Evolutionary conservation across 2,888 invertebrate species (phyloP).

Genomic region (Cancer borealis): DNA sequence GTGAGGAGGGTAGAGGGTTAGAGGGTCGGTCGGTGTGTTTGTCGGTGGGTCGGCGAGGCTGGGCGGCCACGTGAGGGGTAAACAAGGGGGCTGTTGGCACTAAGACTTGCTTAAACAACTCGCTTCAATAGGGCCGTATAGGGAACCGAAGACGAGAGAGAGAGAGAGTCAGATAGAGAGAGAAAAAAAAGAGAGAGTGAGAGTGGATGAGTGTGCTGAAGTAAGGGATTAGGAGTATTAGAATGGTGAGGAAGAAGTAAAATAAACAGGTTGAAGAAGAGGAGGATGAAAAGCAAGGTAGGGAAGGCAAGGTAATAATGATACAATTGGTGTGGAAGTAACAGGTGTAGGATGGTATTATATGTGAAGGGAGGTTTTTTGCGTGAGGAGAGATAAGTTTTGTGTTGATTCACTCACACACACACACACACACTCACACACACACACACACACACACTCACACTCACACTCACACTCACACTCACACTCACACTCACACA

Average conservation of each 20-base stretch:
- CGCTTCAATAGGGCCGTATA: conserved; percentile 34
- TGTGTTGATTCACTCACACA: not conserved
- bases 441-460: not conserved
- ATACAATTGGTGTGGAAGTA: too few species aligned
- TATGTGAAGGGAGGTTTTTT: too few species aligned
- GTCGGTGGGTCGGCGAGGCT: not conserved
- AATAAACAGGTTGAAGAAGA: too few species aligned
- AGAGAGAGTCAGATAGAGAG: not conserved
- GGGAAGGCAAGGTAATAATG: too few species aligned
- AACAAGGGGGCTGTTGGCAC: conserved; percentile 22
- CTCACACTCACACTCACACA: too few species aligned
- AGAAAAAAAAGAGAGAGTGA: not conserved
- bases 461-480: too few species aligned
- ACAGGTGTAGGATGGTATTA: too few species aligned
- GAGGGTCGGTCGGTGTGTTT: not conserved
- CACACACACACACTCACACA: not conserved
- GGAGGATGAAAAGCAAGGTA: too few species aligned
- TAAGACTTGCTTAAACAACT: not conserved
- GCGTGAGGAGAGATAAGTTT: not conserved
- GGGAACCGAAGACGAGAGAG: not conserved
- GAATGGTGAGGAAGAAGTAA: too few species aligned
- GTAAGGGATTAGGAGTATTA: too few species aligned
- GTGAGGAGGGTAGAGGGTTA: not conserved
- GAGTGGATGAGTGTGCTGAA: not conserved
- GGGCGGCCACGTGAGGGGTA: not conserved